A percentile compares a stretch with the other conserved stretches of the same genome.
Evolutionary conservation across 2,113 vertebrate species (phyloP).

Genomic region (Eudorcas thomsonii): DNA sequence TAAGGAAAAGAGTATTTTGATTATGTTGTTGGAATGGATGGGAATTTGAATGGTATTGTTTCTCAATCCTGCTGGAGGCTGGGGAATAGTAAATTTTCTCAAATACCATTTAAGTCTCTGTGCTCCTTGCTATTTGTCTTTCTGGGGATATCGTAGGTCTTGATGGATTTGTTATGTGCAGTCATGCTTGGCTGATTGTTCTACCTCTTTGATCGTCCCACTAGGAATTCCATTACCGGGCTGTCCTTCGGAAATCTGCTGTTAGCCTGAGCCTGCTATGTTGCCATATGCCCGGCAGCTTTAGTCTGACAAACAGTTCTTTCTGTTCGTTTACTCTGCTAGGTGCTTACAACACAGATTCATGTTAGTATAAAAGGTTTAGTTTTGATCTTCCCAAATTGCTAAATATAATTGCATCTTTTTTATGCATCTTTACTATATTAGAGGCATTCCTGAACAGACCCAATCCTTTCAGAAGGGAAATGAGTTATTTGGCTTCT

Average conservation of each 20-base stretch:
- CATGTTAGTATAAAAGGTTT: background rate
- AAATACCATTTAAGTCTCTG: slow-evolving; percentile 48
- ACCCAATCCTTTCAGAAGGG: background rate
- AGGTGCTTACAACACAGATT: background rate
- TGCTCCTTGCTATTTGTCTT: slow-evolving; percentile 52
- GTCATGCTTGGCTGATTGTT: slow-evolving; percentile 55
- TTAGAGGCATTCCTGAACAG: background rate
- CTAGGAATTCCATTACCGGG: slow-evolving; percentile 38
- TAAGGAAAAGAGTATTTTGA: slow-evolving; percentile 56
- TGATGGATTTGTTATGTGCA: slow-evolving; percentile 63
- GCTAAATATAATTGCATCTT: background rate
- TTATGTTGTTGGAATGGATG: slow-evolving; percentile 34
- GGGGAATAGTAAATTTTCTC: slow-evolving; percentile 60
- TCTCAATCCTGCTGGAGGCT: slow-evolving; percentile 15
- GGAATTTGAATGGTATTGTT: slow-evolving; percentile 58
- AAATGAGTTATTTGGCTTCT: background rate
- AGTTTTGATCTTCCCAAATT: background rate
- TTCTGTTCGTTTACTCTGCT: background rate
- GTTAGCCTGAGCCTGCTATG: background rate
- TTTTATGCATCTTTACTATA: background rate
- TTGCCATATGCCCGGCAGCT: background rate
- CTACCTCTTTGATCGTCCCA: slow-evolving; percentile 33
- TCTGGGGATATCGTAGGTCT: slow-evolving; percentile 33
- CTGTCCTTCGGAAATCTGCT: slow-evolving; percentile 26
- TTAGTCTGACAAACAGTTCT: background rate